phyloP scores from a whole-genome alignment of 1,140 invertebrate species.

The Yoshiicerus persimilis region DNA sequence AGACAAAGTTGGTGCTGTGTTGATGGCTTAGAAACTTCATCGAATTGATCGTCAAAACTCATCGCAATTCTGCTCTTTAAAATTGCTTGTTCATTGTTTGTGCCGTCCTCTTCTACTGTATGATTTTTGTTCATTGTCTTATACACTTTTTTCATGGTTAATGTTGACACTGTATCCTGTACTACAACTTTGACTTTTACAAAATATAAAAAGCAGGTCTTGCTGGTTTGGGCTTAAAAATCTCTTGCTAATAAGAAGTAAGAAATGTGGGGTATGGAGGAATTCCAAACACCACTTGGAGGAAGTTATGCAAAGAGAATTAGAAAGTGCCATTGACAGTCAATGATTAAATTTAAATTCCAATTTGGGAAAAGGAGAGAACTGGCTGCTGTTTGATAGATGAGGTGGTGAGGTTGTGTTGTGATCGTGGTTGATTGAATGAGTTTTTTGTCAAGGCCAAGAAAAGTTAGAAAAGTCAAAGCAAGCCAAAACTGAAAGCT shows the following conservation, averaged over 20 bases:
- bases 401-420: background rate
- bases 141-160: background rate
- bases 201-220: too few relatives aligned
- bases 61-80: background rate
- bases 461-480: background rate
- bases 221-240: background rate
- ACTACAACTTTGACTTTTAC: too few relatives aligned
- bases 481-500: background rate
- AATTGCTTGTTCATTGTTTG: background rate
- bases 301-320: background rate
- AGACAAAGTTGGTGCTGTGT: background rate
- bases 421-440: background rate
- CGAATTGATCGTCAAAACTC: background rate
- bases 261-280: background rate
- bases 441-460: background rate
- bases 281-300: background rate
- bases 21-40: background rate
- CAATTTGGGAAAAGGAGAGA: background rate
- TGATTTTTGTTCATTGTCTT: background rate
- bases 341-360: constrained; percentile 8
- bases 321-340: background rate
- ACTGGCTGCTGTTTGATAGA: background rate
- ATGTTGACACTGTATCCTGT: too few relatives aligned
- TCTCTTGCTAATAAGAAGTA: background rate
- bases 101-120: background rate